Evolutionary conservation across 2,888 invertebrate species (phyloP), one percentile per base, ranked within the genome.

Genomic region (Trichopria drosophilae): DNA sequence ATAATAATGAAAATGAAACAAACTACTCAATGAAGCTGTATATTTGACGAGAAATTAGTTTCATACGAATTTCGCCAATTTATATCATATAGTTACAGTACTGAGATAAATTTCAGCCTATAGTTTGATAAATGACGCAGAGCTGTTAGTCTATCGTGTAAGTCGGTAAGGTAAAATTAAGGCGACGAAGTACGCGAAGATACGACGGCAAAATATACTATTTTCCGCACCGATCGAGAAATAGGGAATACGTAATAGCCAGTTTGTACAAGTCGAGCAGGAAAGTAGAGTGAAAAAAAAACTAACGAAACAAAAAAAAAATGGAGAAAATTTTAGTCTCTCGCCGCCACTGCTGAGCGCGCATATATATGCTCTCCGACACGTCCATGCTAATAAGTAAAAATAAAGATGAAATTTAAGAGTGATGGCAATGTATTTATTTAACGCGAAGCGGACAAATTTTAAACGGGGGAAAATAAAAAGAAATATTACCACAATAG

Each of bases 361-460:
- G n/a, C n/a, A n/a, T 60, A 60, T 56, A 62, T 52, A 64, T 48
- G 39, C 57, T 51, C 52, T 58, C 60, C 61, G 57, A 65, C 48
- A 47, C 69, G 69, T 69, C 69, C 69, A 65, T 68, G 61, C 61
- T 59, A 58, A 29, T 61, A 56, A 60, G 46, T n/a, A n/a, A 45
- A 46, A 55, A 45, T 43, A 41, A 45, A 48, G 36, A 42, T 39
- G 37, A 54, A 55, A 60, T 58, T 45, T n/a, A n/a, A n/a, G 57
- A 49, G 57, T 59, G 50, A 65, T 62, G 53, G 61, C 62, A 59
- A 68, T 67, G 68, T 69, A 69, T 71, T 71, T 69, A 69, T 67
- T 65, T 64, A 66, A 60, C 58, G 59, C 60, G 55, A 59, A 43
- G 35, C 49, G 35, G 49, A 58, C 53, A 60, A 46, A 41, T 53